Evolutionary conservation across 2,113 vertebrate genomes (phyloP), one percentile per base, ranked within the genome.

Genomic region (Hippolais icterina): DNA sequence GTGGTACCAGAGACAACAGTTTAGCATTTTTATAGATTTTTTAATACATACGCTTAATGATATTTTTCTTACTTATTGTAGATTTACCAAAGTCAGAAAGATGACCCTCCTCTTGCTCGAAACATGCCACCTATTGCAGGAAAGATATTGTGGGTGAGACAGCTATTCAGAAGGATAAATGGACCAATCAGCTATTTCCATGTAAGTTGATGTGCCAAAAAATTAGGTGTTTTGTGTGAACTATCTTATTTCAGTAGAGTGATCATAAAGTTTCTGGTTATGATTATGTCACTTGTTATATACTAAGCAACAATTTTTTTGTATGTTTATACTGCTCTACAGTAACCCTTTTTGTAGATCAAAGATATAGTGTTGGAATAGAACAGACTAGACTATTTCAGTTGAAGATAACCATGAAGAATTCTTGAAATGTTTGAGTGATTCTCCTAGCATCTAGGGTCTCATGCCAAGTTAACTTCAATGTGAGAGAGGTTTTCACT

Each of bases 61-160:
- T 80, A 12, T 3, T 92, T 15, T 52, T 92, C 53, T 91, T 92
- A 87, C 83, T 87, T 91, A 87, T 81, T n/a, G 3, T 72, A 99
- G 98, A 75, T 98, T 92, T 99, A 98, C 91, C 94, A 98, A 65
- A 89, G 77, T 78, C 89, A 98, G 81, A 98, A 98, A 93, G 94
- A 98, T 35, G 93, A 98, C 17, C 98, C 98, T 46, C 98, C 98
- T 41, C 95, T 99, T 79, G 96, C 97, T 83, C 97, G 98, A 87
- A 98, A 99, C 89, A 98, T 98, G 98, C 98, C 98, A 61, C 98
- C 98, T 12, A 74, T 98, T 80, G 97, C 98, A 86, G 98, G 98
- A 87, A 98, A 95, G 94, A 98, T 99, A 86, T 31, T 97, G 16
- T 99, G 99, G 99, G 98, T 94, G 83, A 98, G 98, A 72, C 97